Evolutionary conservation across 2,888 invertebrate species (phyloP).

Genomic region (Acronicta psi): DNA sequence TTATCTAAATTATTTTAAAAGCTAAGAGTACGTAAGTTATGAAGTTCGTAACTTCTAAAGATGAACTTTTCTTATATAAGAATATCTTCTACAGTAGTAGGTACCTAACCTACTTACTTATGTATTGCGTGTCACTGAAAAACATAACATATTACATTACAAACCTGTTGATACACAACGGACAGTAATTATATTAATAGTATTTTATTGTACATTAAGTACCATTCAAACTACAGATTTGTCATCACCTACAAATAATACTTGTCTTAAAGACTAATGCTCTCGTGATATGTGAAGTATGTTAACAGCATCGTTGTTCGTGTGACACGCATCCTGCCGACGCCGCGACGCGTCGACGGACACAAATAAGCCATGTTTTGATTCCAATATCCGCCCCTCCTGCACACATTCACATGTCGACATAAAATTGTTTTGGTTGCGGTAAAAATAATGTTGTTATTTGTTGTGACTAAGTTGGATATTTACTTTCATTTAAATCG

Average conservation of each 20-base stretch:
- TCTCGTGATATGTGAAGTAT: slow-evolving; percentile 37
- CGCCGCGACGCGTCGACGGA: slow-evolving; percentile 13
- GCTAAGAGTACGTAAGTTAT: neutral
- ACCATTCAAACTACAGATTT: neutral
- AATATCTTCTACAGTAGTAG: too few relatives aligned
- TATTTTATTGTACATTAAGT: too few relatives aligned
- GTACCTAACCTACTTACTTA: too few relatives aligned
- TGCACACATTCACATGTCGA: slow-evolving; percentile 19
- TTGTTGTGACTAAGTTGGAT: neutral
- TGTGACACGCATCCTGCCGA: slow-evolving; percentile 48
- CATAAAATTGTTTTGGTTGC: slow-evolving; percentile 14
- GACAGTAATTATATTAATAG: too few relatives aligned
- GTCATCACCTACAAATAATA: neutral
- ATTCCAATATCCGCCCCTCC: slow-evolving; percentile 22
- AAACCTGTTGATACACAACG: too few relatives aligned
- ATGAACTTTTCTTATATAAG: too few relatives aligned
- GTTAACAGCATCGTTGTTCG: slow-evolving; percentile 41
- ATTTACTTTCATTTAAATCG: too few relatives aligned
- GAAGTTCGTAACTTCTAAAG: too few relatives aligned
- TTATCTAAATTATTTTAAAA: neutral
- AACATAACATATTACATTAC: too few relatives aligned
- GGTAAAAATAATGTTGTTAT: slow-evolving; percentile 5
- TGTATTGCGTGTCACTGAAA: too few relatives aligned
- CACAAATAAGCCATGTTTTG: slow-evolving; percentile 46
- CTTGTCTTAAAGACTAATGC: slow-evolving; percentile 4